Evolutionary conservation across 2,888 invertebrate species (phyloP), one percentile per base, ranked within the genome.

Genomic region (Tinea semifulvella): DNA sequence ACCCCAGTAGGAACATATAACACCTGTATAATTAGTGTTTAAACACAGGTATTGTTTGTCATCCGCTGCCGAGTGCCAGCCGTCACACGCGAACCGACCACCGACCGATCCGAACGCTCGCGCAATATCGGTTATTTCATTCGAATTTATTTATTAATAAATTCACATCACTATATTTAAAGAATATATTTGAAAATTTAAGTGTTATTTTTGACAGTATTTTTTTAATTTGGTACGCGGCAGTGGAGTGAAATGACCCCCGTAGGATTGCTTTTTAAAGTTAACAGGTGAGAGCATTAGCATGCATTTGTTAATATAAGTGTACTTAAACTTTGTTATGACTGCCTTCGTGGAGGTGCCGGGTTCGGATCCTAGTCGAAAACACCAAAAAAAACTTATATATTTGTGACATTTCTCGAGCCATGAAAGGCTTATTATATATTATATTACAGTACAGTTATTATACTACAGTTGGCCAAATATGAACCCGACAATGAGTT

Each of bases 241-340:
- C 26, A 13, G 19, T 31, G 16, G 43, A 52, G 63, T 66, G 66
- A 65, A 55, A 84, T 85, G 80, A 80, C 80, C 79, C 84, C 85
- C 39, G 83, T 84, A 53, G 84, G 84, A 69, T 76, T 85, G 58
- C 71, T 84, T 65, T 84, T 83, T 58, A 84, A 84, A 73, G 79
- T 84, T 63, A 80, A 83, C 73, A 83, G 84, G 85, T 85, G 69
- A 61, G 61, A 47, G 22, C 22, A 20, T 40, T 40, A 22, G 13
- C 40, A 22, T 40, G 20, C 2, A 13, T 40, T 16, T 26, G 42
- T 42, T 42, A 27, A 27, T 5, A n/a, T n/a, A n/a, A n/a, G n/a
- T n/a, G n/a, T n/a, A n/a, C n/a, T n/a, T n/a, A n/a, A n/a, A n/a
- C n/a, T n/a, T n/a, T n/a, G n/a, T n/a, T n/a, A n/a, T n/a, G n/a